A percentile compares a stretch with the other conserved stretches of the same genome.
These are phyloP conservation scores for Tenebrio molitor DNA, from an alignment of 1,140 invertebrate species.

Conservation along the genomic window DNA sequence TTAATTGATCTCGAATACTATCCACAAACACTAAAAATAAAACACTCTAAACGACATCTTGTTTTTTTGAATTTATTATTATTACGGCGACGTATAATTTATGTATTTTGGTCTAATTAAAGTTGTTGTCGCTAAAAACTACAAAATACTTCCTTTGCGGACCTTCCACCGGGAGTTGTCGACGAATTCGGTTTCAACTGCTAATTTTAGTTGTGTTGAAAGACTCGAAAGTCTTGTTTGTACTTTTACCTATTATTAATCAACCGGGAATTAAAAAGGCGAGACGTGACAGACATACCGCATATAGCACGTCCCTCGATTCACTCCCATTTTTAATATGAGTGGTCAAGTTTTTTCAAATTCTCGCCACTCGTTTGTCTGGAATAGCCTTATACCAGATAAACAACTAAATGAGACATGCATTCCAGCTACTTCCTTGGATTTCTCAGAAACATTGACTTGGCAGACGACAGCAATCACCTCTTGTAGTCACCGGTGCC, in stretches of 20 bases:
- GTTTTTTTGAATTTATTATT: conserved; percentile 10
- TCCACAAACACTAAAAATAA: conserved; percentile 41
- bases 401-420: conserved; percentile 28
- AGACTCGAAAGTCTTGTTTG: conserved; percentile 15
- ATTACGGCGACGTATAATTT: conserved; percentile 38
- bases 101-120: conserved; percentile 47
- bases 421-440: conserved; percentile 29
- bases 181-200: neutral
- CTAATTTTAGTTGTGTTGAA: neutral
- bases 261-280: neutral
- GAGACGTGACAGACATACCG: conserved; percentile 18
- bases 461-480: neutral
- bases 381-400: conserved; percentile 7
- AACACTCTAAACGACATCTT: conserved; percentile 3
- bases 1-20: conserved; percentile 54
- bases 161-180: neutral
- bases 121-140: conserved; percentile 37
- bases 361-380: conserved; percentile 11
- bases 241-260: conserved; percentile 8
- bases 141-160: conserved; percentile 23
- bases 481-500: neutral
- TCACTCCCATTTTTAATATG: conserved; percentile 5
- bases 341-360: conserved; percentile 16
- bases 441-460: conserved; percentile 36
- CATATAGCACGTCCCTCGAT: conserved; percentile 30